phyloP scores from a whole-genome alignment of 2,888 invertebrate genomes.

The Drosophila prostipennis region DNA sequence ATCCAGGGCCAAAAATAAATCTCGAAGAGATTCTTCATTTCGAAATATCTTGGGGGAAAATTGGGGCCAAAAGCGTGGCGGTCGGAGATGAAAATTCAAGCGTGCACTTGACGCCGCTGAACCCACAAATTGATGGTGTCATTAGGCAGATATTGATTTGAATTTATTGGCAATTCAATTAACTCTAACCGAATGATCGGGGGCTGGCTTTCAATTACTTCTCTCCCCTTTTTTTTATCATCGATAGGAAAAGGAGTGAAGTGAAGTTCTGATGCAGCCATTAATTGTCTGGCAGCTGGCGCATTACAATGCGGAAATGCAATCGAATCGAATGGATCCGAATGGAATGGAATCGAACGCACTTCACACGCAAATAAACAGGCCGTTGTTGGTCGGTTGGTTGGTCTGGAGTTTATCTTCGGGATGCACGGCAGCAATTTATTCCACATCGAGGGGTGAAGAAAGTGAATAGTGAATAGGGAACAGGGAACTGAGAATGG shows the following conservation, averaged over 20 bases:
- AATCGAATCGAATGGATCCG: constrained; percentile 53
- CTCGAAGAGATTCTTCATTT: constrained; percentile 36
- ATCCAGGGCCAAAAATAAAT: constrained; percentile 40
- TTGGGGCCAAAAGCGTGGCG: constrained; percentile 47
- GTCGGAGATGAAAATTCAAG: constrained; percentile 12
- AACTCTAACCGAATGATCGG: constrained; percentile 36
- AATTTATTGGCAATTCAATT: constrained; percentile 64
- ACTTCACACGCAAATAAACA: constrained; percentile 64
- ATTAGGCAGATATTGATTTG: constrained; percentile 59
- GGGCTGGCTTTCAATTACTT: constrained; percentile 20
- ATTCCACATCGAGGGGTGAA: constrained; percentile 21
- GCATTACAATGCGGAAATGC: constrained; percentile 65
- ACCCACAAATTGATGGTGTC: constrained; percentile 51
- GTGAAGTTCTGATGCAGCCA: constrained; percentile 22
- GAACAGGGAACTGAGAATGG: constrained; percentile 14
- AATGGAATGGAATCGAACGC: constrained; percentile 64
- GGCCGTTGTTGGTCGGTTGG: constrained; percentile 30
- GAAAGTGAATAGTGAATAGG: constrained; percentile 25
- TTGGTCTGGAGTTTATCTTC: constrained; percentile 36
- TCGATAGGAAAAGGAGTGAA: constrained; percentile 16
- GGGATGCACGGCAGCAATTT: constrained; percentile 48
- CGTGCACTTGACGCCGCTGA: constrained; percentile 41
- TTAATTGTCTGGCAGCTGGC: constrained; percentile 33
- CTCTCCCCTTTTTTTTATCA: not conserved
- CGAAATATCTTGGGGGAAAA: constrained; percentile 32